Percentiles rank a stretch among this genome's conserved stretches.
Evolutionary conservation across 2,113 vertebrate genomes (phyloP).

Genomic region (Macaca mulatta): DNA sequence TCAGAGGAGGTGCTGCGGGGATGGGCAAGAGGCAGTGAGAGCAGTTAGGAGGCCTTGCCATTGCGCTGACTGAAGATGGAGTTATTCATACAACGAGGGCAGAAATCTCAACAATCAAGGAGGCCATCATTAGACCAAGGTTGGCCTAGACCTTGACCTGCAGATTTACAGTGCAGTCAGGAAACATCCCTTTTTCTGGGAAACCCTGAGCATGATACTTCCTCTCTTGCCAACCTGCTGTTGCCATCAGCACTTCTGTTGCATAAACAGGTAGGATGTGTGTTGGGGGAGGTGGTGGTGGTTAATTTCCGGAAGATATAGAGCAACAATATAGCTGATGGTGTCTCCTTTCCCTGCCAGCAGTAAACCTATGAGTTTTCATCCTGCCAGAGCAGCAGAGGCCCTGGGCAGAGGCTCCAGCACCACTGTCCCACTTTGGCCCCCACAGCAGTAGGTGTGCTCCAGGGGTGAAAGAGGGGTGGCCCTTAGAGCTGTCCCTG

Average conservation of each 20-base stretch:
- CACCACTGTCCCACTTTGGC: not conserved
- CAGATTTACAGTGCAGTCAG: not conserved
- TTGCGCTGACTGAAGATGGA: not conserved
- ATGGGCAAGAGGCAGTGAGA: rapidly evolving
- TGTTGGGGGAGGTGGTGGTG: not conserved
- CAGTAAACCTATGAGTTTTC: not conserved
- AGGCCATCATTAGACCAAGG: not conserved
- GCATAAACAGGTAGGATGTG: not conserved
- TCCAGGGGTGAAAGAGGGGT: not conserved
- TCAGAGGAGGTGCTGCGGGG: not conserved
- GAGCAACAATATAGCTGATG: no score
- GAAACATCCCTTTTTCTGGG: not conserved
- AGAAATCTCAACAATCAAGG: not conserved
- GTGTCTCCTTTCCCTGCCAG: not conserved
- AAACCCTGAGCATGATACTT: not conserved
- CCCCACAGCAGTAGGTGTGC: not conserved
- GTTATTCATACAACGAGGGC: rapidly evolving
- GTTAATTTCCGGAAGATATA: not conserved
- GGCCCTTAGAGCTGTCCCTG: rapidly evolving
- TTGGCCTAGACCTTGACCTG: not conserved
- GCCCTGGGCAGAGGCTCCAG: not conserved
- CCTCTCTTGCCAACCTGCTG: not conserved
- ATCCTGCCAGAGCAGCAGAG: not conserved
- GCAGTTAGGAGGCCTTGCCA: not conserved
- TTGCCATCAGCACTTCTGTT: not conserved